These are phyloP conservation scores for Pyrrhia umbra DNA, from an alignment of 2,888 invertebrate genomes.

Conservation along the genomic window DNA sequence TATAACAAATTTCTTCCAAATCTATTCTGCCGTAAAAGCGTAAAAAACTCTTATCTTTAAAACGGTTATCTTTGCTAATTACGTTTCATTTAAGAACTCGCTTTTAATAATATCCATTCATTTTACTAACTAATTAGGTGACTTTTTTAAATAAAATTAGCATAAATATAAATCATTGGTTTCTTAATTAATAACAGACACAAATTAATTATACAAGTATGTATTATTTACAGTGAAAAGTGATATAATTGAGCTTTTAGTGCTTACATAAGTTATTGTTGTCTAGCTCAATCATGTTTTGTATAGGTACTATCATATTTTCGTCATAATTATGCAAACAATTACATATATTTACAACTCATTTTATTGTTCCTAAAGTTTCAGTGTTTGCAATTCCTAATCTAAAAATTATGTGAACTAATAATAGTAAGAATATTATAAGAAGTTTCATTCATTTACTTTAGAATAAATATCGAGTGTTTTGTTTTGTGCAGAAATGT, in stretches of 20 bases:
- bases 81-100: neutral
- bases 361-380: neutral
- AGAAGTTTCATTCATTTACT: neutral
- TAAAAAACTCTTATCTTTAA: too few relatives aligned
- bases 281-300: constrained; percentile 1
- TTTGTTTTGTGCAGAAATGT: too few relatives aligned
- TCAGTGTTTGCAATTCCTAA: neutral
- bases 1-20: too few relatives aligned
- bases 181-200: neutral
- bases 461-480: neutral
- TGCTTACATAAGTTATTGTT: constrained; percentile 16
- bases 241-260: neutral
- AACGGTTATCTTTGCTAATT: too few relatives aligned
- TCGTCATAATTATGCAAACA: neutral
- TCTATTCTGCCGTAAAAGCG: too few relatives aligned
- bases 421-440: neutral
- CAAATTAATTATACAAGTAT: neutral
- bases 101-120: neutral
- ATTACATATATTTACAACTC: constrained; percentile 1
- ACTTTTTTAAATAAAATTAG: neutral
- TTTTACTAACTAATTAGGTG: neutral
- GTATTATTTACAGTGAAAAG: neutral
- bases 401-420: too few relatives aligned
- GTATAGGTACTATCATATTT: neutral
- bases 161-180: neutral